Evolutionary conservation across 2,888 invertebrate species (phyloP), one percentile per base, ranked within the genome.

Genomic region (Ennomos fuscantarius): DNA sequence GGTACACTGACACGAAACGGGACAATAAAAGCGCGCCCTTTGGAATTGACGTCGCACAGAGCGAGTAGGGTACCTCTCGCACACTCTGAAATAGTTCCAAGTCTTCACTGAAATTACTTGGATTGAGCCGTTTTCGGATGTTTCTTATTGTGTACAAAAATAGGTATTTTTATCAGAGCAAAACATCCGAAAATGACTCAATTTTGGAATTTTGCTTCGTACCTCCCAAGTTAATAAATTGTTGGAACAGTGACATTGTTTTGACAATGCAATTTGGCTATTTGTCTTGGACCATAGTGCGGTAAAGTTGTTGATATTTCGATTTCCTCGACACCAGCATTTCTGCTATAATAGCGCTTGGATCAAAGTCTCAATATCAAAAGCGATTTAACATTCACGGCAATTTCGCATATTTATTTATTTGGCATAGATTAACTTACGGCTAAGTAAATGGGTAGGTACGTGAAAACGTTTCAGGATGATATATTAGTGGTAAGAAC

Each of bases 1-100:
- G 65, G 65, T 68, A 89, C 84, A 85, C 81, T 74, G 80, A 82
- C 78, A 79, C 79, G 77, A 70, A 74, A 89, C 89, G 82, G 70
- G 79, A 86, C 59, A 76, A 73, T 77, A 81, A 72, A 85, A 88
- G 85, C 86, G 77, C 84, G 86, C 87, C 85, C 86, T 75, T 74
- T 72, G 74, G 82, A 88, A 89, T 89, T 89, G 90, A 90, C 90
- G 67, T 85, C 84, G 86, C 86, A 69, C 70, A 60, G 60, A 70
- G 81, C 84, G 82, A 81, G 76, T 70, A 62, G 65, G 62, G 61
- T 59, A 73, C 76, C 81, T 74, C 71, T 68, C 81, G 78, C 76
- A 70, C 73, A 42, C 58, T 66, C 58, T 37, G 56, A 53, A 44
- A 46, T 43, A n/a, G 37, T 12, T 39, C 55, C 24, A 10, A 32